Evolutionary conservation across 2,797 vertebrate species (phyloP).

Genomic region (Galago senegalensis): DNA sequence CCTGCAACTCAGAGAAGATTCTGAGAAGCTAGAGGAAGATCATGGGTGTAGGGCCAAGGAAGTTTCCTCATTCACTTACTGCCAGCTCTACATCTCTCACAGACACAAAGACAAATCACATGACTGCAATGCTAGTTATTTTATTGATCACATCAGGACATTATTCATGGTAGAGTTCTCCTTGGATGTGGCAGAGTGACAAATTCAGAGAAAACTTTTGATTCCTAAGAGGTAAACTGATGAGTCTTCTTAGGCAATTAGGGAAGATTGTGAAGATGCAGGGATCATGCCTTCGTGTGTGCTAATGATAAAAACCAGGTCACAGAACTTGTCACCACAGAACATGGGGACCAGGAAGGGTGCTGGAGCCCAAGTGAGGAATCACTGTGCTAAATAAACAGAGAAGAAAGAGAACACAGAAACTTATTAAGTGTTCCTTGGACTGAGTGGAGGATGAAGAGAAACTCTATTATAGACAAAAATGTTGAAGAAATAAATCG

Average conservation of each 20-base stretch:
- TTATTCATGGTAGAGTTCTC: not conserved
- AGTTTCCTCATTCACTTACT: not conserved
- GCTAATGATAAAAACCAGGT: not conserved
- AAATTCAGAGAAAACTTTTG: not conserved
- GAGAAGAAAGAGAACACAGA: not conserved
- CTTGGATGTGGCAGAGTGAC: not conserved
- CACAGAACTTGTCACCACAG: not conserved
- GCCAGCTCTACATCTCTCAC: not conserved
- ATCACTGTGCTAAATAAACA: not conserved
- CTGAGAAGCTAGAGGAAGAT: not conserved
- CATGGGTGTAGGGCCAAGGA: not conserved
- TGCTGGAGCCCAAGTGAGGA: not conserved
- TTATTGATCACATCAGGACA: slow-evolving; percentile 55
- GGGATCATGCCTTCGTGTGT: not conserved
- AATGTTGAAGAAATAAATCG: not conserved
- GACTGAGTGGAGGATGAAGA: not conserved
- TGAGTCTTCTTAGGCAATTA: not conserved
- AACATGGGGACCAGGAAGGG: not conserved
- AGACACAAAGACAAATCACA: not conserved
- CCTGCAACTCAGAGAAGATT: not conserved
- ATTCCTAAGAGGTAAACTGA: not conserved
- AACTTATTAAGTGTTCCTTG: not conserved
- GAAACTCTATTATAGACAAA: not conserved
- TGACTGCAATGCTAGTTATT: not conserved
- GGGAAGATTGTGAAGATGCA: not conserved